Evolutionary conservation across 2,797 vertebrate genomes (phyloP).

Genomic region (Champsocephalus esox): DNA sequence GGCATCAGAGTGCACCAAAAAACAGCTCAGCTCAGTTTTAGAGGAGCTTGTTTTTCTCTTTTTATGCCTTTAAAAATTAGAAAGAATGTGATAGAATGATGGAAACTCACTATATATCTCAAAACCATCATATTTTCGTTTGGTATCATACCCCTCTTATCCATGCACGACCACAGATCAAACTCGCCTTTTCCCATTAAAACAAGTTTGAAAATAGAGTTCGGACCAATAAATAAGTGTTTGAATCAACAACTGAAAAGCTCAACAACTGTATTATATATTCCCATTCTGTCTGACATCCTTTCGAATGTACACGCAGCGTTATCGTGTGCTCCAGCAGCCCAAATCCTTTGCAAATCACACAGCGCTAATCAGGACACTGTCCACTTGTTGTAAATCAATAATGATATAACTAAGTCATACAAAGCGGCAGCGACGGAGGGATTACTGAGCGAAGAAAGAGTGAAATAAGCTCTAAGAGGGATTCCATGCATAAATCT

Average conservation of each 20-base stretch:
- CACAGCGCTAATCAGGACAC: conserved; percentile 71
- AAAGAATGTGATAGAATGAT: neutral
- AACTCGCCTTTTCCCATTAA: conserved; percentile 29
- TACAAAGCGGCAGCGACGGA: conserved; percentile 66
- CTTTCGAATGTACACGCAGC: conserved; percentile 47
- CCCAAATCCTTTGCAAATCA: conserved; percentile 75
- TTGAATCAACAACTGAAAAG: conserved; percentile 26
- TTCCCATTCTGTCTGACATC: conserved; percentile 42
- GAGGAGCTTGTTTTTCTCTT: conserved; percentile 32
- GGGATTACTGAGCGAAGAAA: conserved; percentile 79
- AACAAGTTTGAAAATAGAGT: conserved; percentile 23
- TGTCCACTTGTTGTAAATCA: conserved; percentile 84
- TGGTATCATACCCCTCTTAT: conserved; percentile 13
- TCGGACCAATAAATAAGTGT: conserved; percentile 10
- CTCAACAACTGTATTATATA: conserved; percentile 30
- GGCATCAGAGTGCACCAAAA: conserved; percentile 46
- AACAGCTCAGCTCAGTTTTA: conserved; percentile 34
- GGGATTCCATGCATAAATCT: conserved; percentile 85
- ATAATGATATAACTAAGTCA: conserved; percentile 81
- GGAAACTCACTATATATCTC: neutral
- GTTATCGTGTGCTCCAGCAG: conserved; percentile 44
- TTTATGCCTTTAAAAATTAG: conserved; percentile 22
- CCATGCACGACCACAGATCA: conserved; percentile 1
- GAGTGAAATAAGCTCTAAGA: conserved; percentile 79
- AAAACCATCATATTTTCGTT: neutral